Conservation (phyloP, 1,140 invertebrate genomes). For the Acarapis woodi region DNA sequence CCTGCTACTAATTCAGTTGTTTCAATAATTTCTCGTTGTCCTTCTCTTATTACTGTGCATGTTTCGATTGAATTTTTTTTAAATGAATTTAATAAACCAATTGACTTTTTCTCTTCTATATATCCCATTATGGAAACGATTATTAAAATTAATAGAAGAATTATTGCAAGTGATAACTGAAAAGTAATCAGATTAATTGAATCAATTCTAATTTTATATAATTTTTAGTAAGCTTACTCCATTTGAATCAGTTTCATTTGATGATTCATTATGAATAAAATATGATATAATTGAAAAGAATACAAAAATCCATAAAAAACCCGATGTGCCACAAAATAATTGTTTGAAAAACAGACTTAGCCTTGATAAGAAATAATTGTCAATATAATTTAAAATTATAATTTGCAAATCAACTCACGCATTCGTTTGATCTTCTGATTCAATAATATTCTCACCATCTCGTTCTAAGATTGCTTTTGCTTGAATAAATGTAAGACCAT, state of each 20-base stretch:
- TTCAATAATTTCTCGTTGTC: constrained; percentile 58
- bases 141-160: too few species aligned
- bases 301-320: constrained; percentile 85
- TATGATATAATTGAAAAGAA: constrained; percentile 91
- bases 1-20: constrained; percentile 40
- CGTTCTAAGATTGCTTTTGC: constrained; percentile 22
- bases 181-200: too few species aligned
- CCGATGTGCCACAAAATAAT: constrained; percentile 81
- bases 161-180: too few species aligned
- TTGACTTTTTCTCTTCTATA: too few species aligned
- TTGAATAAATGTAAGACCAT: constrained; percentile 29
- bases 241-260: constrained; percentile 19
- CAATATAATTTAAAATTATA: too few species aligned
- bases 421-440: constrained; percentile 26
- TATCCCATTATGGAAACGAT: too few species aligned
- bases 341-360: constrained; percentile 95
- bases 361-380: too few species aligned
- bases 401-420: constrained; percentile 35
- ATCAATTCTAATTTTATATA: too few species aligned
- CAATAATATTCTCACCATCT: constrained; percentile 40
- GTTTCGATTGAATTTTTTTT: too few species aligned
- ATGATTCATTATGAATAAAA: constrained; percentile 35
- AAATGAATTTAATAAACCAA: too few species aligned
- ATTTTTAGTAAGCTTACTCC: too few species aligned
- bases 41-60: constrained; percentile 74